A percentile compares a stretch with the other conserved stretches of the same genome.
These are phyloP conservation scores for Melanerpes formicivorus DNA, from an alignment of 2,113 vertebrate species.

Conservation along the genomic window DNA sequence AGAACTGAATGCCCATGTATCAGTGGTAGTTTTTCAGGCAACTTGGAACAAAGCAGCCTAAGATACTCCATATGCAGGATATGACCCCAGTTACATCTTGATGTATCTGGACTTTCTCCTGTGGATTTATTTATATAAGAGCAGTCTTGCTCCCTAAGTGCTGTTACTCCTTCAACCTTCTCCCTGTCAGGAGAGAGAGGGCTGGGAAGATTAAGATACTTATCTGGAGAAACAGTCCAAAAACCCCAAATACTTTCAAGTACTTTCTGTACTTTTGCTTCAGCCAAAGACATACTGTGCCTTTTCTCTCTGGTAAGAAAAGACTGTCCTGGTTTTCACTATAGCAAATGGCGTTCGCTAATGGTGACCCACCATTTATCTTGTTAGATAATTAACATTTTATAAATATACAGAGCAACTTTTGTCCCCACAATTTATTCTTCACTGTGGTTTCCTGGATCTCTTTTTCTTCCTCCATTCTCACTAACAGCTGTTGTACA, in stretches of 20 bases:
- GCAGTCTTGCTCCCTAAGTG: neutral
- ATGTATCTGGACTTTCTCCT: neutral
- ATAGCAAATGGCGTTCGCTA: slow-evolving; percentile 1
- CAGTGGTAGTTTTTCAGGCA: neutral
- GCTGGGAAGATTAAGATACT: neutral
- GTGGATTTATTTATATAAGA: neutral
- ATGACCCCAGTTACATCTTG: neutral
- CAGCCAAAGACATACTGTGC: neutral
- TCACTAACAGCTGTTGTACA: neutral
- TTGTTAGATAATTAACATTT: neutral
- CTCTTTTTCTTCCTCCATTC: neutral
- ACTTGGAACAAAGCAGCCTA: neutral
- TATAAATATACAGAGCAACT: neutral
- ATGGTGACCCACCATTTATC: neutral
- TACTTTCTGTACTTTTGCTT: neutral
- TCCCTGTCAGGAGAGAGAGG: neutral
- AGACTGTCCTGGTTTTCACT: neutral
- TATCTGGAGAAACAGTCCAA: neutral
- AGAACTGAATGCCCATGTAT: neutral
- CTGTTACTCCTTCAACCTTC: neutral
- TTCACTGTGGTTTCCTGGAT: slow-evolving; percentile 14
- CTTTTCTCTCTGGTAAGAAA: slow-evolving; percentile 1
- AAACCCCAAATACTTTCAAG: neutral
- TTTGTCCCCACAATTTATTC: slow-evolving; percentile 15
- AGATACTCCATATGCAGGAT: neutral